Evolutionary conservation across 2,888 invertebrate species (phyloP), one percentile per base, ranked within the genome.

Genomic region (Drosophila subsilvestris): DNA sequence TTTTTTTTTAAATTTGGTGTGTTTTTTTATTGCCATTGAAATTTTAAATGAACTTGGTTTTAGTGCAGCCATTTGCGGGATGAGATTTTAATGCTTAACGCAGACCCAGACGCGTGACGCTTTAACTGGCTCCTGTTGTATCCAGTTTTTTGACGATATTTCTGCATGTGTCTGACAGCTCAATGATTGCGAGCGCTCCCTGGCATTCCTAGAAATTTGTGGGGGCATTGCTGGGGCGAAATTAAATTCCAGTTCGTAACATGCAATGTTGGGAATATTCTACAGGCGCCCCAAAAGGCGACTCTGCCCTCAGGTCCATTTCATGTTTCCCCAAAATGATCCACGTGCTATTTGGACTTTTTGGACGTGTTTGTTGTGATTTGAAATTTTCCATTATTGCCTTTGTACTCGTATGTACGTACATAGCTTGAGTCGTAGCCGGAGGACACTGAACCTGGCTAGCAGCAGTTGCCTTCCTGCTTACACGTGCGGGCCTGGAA

Each of bases 291-390:
- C 29, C 37, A 58, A 29, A 18, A 12, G 45, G 22, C 56, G 14
- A 9, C 25, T 18, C 20, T 17, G 14, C 29, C 56, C 12, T 6
- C 1, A 37, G 37, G 14, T 32, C 32, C 5, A 32, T 32, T 12
- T 10, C 1, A 10, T 12, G 3, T 10, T 32, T 1, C 29, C 4
- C 32, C 5, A 37, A 14, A 14, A 14, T 37, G 4, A 12, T 32
- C 12, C 32, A 17, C 22, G 18, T 20, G n/a, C 18, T 20, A 29
- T 8, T 45, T 29, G 29, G 32, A 55, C 42, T 54, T 44, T 48
- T 54, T 51, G 51, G 50, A 56, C 71, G 74, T 70, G 84, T 78
- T 80, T 85, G 71, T 86, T 86, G 74, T 80, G 87, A 74, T 79
- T 78, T 73, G 63, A 59, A 59, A 63, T 70, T 63, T 63, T 57